A percentile compares a stretch with the other conserved stretches of the same genome.
phyloP scores from a whole-genome alignment of 2,113 vertebrate genomes.

The Clinocottus analis region DNA sequence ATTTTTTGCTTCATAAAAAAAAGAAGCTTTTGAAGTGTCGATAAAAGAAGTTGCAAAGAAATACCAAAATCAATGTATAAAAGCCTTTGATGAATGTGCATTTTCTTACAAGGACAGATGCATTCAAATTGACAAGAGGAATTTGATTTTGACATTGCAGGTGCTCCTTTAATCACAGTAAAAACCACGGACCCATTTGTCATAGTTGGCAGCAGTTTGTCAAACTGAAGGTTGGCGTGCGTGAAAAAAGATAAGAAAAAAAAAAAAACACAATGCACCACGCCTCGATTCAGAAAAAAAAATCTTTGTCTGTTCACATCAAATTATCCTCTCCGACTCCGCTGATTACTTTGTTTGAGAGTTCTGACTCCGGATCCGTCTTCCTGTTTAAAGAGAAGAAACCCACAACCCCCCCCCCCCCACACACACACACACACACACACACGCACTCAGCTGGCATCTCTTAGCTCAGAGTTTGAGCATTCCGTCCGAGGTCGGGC shows the following conservation, averaged over 20 bases:
- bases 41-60: constrained; percentile 21
- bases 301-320: constrained; percentile 28
- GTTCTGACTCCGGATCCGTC: constrained; percentile 19
- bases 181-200: constrained; percentile 50
- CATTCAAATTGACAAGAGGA: constrained; percentile 35
- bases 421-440: constrained; percentile 19
- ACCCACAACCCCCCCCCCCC: constrained; percentile 21
- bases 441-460: constrained; percentile 18
- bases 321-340: constrained; percentile 12
- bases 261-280: neutral
- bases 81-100: constrained; percentile 47
- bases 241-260: neutral
- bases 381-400: constrained; percentile 20
- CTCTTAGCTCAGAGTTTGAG: constrained; percentile 35
- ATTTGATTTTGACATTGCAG: constrained; percentile 47
- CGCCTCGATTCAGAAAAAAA: neutral
- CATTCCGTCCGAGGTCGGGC: constrained; percentile 64
- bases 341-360: constrained; percentile 17
- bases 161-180: constrained; percentile 38
- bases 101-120: constrained; percentile 39
- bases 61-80: constrained; percentile 43
- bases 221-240: constrained; percentile 11
- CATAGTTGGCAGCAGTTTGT: constrained; percentile 56
- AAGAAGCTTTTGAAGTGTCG: neutral
- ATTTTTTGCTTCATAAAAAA: neutral